Percentiles rank a stretch among this genome's conserved stretches.
phyloP scores from a whole-genome alignment of 2,888 invertebrate species.

The Mystacides longicornis region DNA sequence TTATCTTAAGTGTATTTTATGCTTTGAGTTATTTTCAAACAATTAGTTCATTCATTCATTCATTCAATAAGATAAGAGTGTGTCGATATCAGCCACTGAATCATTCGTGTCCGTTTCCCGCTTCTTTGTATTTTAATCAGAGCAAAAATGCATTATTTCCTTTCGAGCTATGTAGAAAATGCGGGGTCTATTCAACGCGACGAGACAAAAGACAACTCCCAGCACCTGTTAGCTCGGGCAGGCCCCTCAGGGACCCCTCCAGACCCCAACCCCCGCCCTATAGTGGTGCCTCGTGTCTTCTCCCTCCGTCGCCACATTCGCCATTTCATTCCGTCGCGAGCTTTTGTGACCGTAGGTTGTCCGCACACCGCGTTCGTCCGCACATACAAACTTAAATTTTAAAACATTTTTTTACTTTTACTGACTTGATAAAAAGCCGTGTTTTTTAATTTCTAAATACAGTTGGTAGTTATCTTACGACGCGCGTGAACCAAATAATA shows the following conservation, averaged over 20 bases:
- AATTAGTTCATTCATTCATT: too few species aligned
- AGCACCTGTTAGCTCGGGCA: constrained; percentile 38
- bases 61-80: too few species aligned
- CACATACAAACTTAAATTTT: background rate
- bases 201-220: constrained; percentile 29
- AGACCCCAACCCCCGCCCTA: constrained; percentile 31
- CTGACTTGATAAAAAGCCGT: constrained; percentile 4
- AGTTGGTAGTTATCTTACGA: background rate
- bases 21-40: too few species aligned
- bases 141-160: background rate
- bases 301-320: background rate
- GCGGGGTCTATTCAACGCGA: constrained; percentile 3
- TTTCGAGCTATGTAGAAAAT: background rate
- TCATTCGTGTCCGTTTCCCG: too few species aligned
- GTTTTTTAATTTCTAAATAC: background rate
- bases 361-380: background rate
- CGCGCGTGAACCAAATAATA: background rate
- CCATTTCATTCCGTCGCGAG: constrained; percentile 18
- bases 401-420: background rate
- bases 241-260: constrained; percentile 30
- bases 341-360: constrained; percentile 8
- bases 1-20: too few species aligned
- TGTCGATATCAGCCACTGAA: too few species aligned
- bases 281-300: too few species aligned
- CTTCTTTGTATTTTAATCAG: too few species aligned